Evolutionary conservation across 1,140 invertebrate species (phyloP), one percentile per base, ranked within the genome.

Genomic region (Berghia stephanieae): DNA sequence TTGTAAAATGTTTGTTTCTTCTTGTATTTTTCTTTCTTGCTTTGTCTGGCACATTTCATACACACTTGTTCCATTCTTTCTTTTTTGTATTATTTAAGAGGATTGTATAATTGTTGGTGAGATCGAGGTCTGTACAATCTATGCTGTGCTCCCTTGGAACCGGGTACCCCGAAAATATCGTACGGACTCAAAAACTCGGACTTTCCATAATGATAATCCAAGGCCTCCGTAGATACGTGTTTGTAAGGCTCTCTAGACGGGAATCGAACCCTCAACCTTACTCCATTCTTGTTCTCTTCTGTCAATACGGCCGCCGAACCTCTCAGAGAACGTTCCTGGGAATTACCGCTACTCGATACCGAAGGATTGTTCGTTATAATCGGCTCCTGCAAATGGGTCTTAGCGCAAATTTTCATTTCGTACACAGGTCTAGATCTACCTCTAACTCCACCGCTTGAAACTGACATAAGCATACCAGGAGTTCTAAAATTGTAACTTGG

Each of bases 221-320:
- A n/a, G n/a, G n/a, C n/a, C n/a, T n/a, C n/a, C n/a, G n/a, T n/a
- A n/a, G n/a, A n/a, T n/a, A n/a, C n/a, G n/a, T n/a, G n/a, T n/a
- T n/a, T n/a, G n/a, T n/a, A n/a, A n/a, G n/a, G n/a, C 38, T 83
- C 84, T 73, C 85, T 86, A 6, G 81, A 63, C 60, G 80, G 80
- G 46, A 86, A 86, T 13, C 85, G 77, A 13, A 86, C 85, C 21
- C 85, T 42, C 16, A 86, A 73, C 52, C 82, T 77, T 34, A 83
- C 83, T n/a, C 85, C 85, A 63, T 86, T 83, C 40, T 82, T 83
- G 70, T 86, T 86, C 43, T 83, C 82, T 66, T 86, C 85, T 21
- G 83, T 81, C 16, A 86, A 83, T 3, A 85, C 84, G n/a, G 63
- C 77, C 66, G 21, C 38, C 16, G 72, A 75, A 1, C 72, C 72